Evolutionary conservation across 2,113 vertebrate genomes (phyloP), one percentile per base, ranked within the genome.

Genomic region (Corythoichthys intestinalis): DNA sequence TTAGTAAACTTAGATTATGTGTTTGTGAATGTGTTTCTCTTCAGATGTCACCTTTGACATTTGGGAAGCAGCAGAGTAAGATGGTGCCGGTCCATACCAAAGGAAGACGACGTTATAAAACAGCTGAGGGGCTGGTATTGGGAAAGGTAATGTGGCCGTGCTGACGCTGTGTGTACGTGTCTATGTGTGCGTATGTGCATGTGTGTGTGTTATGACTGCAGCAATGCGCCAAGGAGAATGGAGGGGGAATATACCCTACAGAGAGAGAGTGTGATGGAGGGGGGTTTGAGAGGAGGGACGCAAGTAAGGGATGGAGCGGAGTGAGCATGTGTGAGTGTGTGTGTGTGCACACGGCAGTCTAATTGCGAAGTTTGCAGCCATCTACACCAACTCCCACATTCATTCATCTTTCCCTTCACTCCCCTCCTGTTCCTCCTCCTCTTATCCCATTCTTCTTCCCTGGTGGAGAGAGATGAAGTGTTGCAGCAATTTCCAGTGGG

Each of bases 161-260:
- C 77, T 78, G 81, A 73, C 53, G 41, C 75, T 64, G 61, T 71
- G 67, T 66, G 74, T 61, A 66, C 50, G 78, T 46, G 71, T 53
- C 50, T 67, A n/a, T 4, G 41, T 44, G 41, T 44, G 73, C 58
- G 69, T 73, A 75, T 61, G 77, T 74, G 71, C 67, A 75, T 71
- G 74, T 64, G 84, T 80, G 76, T 79, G 82, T 82, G 80, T 81
- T 82, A 85, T 88, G 87, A 91, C 89, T 92, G 91, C 91, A 91
- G 90, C 85, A 91, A 90, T 92, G 91, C 91, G 81, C 87, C 90
- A 92, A 92, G 86, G 85, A 90, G 87, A 89, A 82, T 82, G 78
- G 84, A 85, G 87, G 87, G 89, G 86, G 86, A 87, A 86, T 87
- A 88, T 84, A 88, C 84, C 86, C 83, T 84, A 87, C 83, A 85